Evolutionary conservation across 2,888 invertebrate species (phyloP).

Genomic region (Patella pellucida): DNA sequence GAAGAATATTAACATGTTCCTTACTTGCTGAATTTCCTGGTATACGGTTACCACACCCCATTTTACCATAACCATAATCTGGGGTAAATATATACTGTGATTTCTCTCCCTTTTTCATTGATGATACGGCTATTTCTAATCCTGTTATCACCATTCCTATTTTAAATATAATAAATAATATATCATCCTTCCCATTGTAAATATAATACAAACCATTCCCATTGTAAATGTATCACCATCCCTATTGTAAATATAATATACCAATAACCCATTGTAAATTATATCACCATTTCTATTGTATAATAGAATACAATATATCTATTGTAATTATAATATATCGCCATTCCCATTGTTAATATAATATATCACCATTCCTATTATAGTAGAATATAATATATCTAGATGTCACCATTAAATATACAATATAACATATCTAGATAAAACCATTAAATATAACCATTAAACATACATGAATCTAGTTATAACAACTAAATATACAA

Average conservation of each 20-base stretch:
- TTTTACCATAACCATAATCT: conserved; percentile 80
- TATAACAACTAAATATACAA: too few species aligned
- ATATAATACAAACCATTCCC: background rate
- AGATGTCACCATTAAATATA: too few species aligned
- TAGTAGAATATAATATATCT: too few species aligned
- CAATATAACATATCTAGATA: too few species aligned
- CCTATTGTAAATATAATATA: background rate
- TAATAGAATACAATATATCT: too few species aligned
- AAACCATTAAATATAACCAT: too few species aligned
- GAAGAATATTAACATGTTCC: background rate
- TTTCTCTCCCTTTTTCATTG: conserved; percentile 86
- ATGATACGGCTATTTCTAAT: conserved; percentile 79
- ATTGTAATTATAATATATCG: too few species aligned
- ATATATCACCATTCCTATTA: too few species aligned
- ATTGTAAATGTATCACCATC: background rate
- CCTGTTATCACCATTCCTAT: conserved; percentile 75
- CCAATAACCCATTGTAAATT: background rate
- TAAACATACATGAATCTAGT: too few species aligned
- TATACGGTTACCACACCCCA: conserved; percentile 85
- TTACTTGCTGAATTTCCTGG: conserved; percentile 77
- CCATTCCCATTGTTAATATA: too few species aligned
- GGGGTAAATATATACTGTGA: conserved; percentile 84
- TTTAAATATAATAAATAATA: background rate
- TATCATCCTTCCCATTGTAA: background rate
- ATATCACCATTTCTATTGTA: too few species aligned